Base-by-base conservation (phyloP, 2,113 vertebrate species). In the Caloenas nicobarica region DNA sequence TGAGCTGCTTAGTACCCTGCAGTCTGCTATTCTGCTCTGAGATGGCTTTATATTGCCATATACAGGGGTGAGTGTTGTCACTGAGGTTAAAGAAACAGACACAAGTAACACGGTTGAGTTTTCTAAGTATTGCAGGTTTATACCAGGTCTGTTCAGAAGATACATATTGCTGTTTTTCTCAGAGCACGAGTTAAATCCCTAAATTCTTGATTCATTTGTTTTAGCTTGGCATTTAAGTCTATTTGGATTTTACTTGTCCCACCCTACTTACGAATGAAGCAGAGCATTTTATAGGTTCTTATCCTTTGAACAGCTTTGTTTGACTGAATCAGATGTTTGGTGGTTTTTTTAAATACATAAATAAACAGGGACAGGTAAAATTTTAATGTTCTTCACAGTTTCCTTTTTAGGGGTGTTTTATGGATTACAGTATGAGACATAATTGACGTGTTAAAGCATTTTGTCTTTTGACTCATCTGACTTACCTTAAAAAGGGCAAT, bases 391-490 rank as follows among this genome's bases (percentile, higher is more conserved):
- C 42, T 69, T 71, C 74, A 42, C 44, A n/a, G 70, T 46, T 17
- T 11, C 7, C 38, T 13, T 62, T 50, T 81, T 81, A 29, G 29
- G 40, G 18, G 15, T 80, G 73, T 61, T 91, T 19, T 48, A 48
- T 65, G 38, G 23, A 23, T 71, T 74, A 57, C 57, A 57, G 25
- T 26, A 51, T 38, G 33, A 73, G 74, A 70, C 58, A 57, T 24
- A 34, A 77, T 42, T 86, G 62, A 89, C 24, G 19, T 4, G 21
- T 91, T 94, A 88, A 90, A 85, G 90, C 42, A 31, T 97, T 95
- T 82, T 96, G 86, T 76, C 56, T 68, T 97, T 95, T 97, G 95
- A 89, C 83, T 95, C 65, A 11, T 93, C 64, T 56, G 38, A 82
- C 68, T 93, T 80, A 38, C 81, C 74, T 97, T 94, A 82, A 62